Evolutionary conservation across 2,888 invertebrate species (phyloP), one percentile per base, ranked within the genome.

Genomic region (Furcula furcula): DNA sequence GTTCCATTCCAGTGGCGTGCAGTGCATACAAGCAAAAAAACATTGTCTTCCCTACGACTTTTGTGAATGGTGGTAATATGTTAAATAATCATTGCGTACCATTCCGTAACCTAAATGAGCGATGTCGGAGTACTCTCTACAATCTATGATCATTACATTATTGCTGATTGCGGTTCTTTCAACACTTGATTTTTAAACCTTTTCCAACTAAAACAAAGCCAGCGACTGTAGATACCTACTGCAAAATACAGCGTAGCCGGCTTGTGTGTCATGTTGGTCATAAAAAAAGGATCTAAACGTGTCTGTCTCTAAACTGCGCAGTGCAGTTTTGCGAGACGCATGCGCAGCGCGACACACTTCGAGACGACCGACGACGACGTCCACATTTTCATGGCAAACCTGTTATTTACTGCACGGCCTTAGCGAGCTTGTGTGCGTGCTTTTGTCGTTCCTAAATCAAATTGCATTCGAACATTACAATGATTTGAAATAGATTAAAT

Each of bases 321-420:
- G 48, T 51, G 59, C 53, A 60, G 54, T 59, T 55, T 56, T 42
- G 54, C 52, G 47, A 37, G 54, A 57, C 42, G 45, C 58, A 47
- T 49, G 58, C 55, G 51, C 57, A 26, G 46, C 41, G 65, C 69
- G 73, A 68, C 71, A 70, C 61, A 68, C 61, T 65, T 67, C 28
- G 36, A 16, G 19, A 10, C 18, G 40, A 38, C 51, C 13, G 19
- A 10, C 18, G 40, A 38, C 51, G 45, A 48, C 57, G 66, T 63
- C 66, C 58, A 64, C 66, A 65, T 69, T 68, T 70, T 63, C 65
- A 59, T 61, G 52, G 43, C 45, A 67, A 74, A 74, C 74, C 74
- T 56, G 74, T 72, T 74, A 60, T 62, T 55, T 55, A 47, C 49
- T 50, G 45, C 42, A 46, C 55, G 43, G 38, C 35, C 26, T 13